Base-by-base conservation (phyloP, 1,140 invertebrate species). In the Acromyrmex heyeri region DNA sequence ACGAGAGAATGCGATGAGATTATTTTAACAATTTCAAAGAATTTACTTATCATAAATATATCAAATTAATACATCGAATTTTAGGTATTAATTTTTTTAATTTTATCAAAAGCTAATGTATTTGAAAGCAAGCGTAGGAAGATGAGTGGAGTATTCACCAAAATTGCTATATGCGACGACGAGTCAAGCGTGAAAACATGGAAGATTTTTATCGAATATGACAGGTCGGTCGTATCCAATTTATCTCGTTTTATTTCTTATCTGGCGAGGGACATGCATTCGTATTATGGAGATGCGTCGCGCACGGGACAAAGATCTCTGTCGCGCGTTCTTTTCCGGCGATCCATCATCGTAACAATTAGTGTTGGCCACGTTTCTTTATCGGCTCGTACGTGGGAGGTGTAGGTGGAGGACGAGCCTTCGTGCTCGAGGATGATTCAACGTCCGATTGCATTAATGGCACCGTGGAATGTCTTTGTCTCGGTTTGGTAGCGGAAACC, bases 331-430 rank as follows among this genome's bases (percentile, higher is more conserved):
- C 77, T 70, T 73, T 70, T 75, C 57, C 18, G 57, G 86, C 91
- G 87, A 93, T 93, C 92, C 91, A 92, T 93, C 92, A 93, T 93
- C 89, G 92, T 87, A 92, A 93, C 90, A 92, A 92, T 92, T 93
- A 93, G 88, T 75, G 75, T 59, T 86, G 85, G 67, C 61, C 82
- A 86, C 76, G 85, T 89, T 90, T 86, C 90, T 89, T 86, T 89
- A 91, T 86, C 81, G 87, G 55, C 18, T 69, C n/a, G 55, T 67
- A 77, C 91, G 92, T 93, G 90, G 92, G 89, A 89, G 91, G 91
- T 90, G 93, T 91, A 86, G 88, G 88, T 86, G 89, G 81, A 67
- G 57, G 75, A 85, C 61, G 85, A 48, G 67, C 62, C 85, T 75
- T 77, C 61, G 64, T 87, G 78, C 70, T 50, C 50, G 70, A 83